phyloP scores from a whole-genome alignment of 1,140 invertebrate genomes.

The Lucilia cuprina region DNA sequence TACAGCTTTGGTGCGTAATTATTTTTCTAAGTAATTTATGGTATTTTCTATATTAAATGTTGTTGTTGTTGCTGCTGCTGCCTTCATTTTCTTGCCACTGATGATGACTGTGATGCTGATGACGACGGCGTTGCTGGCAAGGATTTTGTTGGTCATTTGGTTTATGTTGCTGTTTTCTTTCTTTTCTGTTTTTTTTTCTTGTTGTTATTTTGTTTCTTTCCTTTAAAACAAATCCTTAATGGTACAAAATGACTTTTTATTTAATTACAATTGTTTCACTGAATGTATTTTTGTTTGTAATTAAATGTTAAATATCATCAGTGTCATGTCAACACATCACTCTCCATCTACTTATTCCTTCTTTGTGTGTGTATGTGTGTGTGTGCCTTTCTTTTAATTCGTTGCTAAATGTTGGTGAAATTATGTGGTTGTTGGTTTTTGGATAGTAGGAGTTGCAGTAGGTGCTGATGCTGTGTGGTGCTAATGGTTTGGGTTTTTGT shows the following conservation, averaged over 20 bases:
- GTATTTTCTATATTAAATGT: no score
- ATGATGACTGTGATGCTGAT: no score
- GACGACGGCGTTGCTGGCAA: no score
- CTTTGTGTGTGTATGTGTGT: background rate
- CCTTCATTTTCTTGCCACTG: no score
- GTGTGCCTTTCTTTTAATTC: background rate
- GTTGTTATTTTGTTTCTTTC: no score
- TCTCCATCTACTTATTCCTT: background rate
- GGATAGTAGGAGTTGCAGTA: no score
- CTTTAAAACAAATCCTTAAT: background rate
- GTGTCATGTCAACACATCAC: background rate
- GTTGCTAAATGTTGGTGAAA: background rate
- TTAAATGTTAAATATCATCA: slow-evolving; percentile 4
- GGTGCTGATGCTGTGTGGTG: background rate
- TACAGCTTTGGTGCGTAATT: no score
- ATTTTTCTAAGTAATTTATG: no score
- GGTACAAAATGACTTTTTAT: background rate
- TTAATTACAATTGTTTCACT: background rate
- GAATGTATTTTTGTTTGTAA: background rate
- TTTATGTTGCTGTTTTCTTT: background rate
- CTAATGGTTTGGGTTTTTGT: background rate
- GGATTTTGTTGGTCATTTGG: background rate
- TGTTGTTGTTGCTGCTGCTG: no score
- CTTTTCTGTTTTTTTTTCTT: no score
- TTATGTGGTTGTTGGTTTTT: background rate